These are phyloP conservation scores for Aegithalos caudatus DNA, from an alignment of 2,113 vertebrate genomes.

Conservation along the genomic window DNA sequence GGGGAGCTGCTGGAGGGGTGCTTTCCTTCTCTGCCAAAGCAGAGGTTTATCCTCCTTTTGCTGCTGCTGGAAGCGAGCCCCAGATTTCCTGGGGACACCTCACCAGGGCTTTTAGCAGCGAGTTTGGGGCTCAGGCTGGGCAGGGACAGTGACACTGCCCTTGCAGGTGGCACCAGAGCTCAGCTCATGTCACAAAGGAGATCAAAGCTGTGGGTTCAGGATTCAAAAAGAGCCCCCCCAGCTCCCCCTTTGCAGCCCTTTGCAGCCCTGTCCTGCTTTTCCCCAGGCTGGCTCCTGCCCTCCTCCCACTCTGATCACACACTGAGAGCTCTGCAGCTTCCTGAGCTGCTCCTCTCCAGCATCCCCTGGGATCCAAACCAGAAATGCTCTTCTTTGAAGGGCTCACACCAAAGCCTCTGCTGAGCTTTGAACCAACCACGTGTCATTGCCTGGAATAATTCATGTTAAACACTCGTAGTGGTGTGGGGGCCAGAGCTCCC, in stretches of 20 bases:
- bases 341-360: not conserved
- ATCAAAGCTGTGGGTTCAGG: not conserved
- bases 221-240: rapidly evolving
- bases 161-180: not conserved
- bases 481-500: not conserved
- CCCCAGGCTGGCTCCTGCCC: not conserved
- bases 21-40: not conserved
- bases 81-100: rapidly evolving
- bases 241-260: not conserved
- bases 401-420: not conserved
- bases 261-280: not conserved
- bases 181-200: not conserved
- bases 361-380: not conserved
- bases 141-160: rapidly evolving
- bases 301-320: not conserved
- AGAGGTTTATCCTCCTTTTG: not conserved
- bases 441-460: not conserved
- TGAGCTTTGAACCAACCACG: not conserved
- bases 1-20: not conserved
- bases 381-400: constrained; percentile 30
- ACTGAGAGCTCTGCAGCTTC: not conserved
- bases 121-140: not conserved
- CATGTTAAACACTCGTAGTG: not conserved
- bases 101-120: rapidly evolving
- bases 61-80: not conserved